These are phyloP conservation scores for Lasioglossum pauxillum DNA, from an alignment of 2,888 invertebrate species.

Conservation along the genomic window DNA sequence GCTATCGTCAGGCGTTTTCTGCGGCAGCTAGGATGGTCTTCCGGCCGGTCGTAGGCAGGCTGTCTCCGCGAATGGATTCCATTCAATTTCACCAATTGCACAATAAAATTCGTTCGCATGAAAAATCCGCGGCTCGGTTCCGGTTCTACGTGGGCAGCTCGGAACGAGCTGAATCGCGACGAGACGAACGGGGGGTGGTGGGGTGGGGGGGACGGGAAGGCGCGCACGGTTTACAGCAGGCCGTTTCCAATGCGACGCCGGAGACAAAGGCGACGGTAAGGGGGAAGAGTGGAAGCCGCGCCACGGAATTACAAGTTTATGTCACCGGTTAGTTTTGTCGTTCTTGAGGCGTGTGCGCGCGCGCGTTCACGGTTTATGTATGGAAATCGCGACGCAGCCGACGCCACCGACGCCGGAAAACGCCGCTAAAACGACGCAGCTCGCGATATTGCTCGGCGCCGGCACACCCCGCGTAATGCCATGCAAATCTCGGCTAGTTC, in stretches of 20 bases:
- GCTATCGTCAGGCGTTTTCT: background rate
- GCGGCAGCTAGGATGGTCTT: background rate
- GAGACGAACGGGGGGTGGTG: background rate
- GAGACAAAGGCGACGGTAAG: conserved; percentile 29
- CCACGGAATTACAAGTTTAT: conserved; percentile 69
- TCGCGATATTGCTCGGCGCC: conserved; percentile 61
- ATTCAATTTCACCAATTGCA: conserved; percentile 45
- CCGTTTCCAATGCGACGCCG: conserved; percentile 25
- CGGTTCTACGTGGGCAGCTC: conserved; percentile 46
- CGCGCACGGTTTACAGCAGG: conserved; percentile 3
- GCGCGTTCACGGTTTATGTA: conserved; percentile 55
- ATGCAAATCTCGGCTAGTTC: conserved; percentile 79
- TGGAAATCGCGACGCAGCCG: conserved; percentile 69
- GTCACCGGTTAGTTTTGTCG: conserved; percentile 65
- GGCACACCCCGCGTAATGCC: conserved; percentile 65
- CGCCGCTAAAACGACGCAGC: conserved; percentile 71
- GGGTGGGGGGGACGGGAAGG: background rate
- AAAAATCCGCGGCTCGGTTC: conserved; percentile 37
- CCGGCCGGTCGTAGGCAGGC: conserved; percentile 26
- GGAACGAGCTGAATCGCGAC: conserved; percentile 24
- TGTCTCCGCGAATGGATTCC: background rate
- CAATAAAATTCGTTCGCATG: conserved; percentile 42
- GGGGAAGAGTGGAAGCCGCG: conserved; percentile 30
- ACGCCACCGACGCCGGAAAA: conserved; percentile 62
- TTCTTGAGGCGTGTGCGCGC: conserved; percentile 54